Conservation (phyloP, 2,797 vertebrate species). For the Enteromius mattozi region DNA sequence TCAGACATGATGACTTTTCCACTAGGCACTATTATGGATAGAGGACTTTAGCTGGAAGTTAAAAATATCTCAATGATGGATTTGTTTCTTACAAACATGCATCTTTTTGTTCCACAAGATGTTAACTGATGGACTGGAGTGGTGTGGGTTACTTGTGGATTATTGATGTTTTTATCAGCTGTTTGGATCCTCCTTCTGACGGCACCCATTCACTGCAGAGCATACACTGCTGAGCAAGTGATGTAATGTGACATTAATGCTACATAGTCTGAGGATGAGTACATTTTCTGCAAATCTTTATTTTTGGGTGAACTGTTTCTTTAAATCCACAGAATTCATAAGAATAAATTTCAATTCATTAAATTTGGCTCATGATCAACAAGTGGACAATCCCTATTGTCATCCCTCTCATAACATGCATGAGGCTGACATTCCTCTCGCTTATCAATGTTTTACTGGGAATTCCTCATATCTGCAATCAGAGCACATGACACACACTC, state of each 20-base stretch:
- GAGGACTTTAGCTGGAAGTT: background rate
- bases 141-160: background rate
- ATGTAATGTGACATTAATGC: background rate
- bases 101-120: background rate
- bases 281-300: background rate
- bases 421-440: background rate
- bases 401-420: background rate
- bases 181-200: background rate
- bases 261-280: background rate
- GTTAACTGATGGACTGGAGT: no score
- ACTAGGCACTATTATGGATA: background rate
- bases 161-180: background rate
- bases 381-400: background rate
- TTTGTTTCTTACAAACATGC: background rate
- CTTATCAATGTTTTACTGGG: background rate
- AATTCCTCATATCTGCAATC: conserved; percentile 12
- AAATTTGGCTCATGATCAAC: background rate
- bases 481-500: background rate
- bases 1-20: background rate
- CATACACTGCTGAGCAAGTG: background rate
- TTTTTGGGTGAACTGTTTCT: background rate
- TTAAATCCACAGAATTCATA: background rate
- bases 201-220: background rate
- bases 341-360: background rate
- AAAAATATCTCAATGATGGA: background rate